Evolutionary conservation across 2,888 invertebrate species (phyloP), one percentile per base, ranked within the genome.

Genomic region (Scaptomyza caliginosa): DNA sequence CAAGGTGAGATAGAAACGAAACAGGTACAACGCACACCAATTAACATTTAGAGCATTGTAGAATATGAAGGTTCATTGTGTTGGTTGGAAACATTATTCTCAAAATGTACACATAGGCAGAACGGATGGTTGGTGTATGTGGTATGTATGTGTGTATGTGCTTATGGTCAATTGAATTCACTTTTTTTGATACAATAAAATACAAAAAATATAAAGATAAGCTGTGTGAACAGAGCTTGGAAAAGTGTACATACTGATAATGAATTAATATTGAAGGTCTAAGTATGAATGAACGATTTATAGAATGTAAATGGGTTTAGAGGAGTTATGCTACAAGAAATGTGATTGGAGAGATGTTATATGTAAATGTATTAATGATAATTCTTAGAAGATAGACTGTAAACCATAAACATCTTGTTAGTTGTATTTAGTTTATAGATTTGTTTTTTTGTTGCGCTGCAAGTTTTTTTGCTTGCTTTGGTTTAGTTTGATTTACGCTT

Each of bases 11-110:
- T 45, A 66, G 10, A 28, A 69, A 78, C 68, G 59, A 66, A 74
- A 67, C 72, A 77, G 50, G 49, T 74, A 84, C 82, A 78, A 81
- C 81, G 82, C 77, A 82, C 81, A 82, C 77, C 85, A 79, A 85
- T 82, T 82, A 82, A 85, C 81, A 82, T 77, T 82, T 70, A 82
- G 79, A 82, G 77, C 65, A 38, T 75, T 70, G n/a, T n/a, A 34
- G 59, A 76, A 74, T 51, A 63, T 34, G 4, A n/a, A 8, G 16
- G n/a, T 45, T 2, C 13, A 16, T 34, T 30, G 39, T 17, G 13
- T 26, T 49, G 36, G n/a, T n/a, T 34, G 24, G 46, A 17, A 64
- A 64, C 38, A n/a, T n/a, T 67, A 24, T 62, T 52, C 4, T 56
- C 34, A 65, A 65, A 73, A 74, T 74, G 45, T 74, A 74, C 59